Evolutionary conservation across 2,113 vertebrate species (phyloP).

Genomic region (Zosterops hypoxanthus): DNA sequence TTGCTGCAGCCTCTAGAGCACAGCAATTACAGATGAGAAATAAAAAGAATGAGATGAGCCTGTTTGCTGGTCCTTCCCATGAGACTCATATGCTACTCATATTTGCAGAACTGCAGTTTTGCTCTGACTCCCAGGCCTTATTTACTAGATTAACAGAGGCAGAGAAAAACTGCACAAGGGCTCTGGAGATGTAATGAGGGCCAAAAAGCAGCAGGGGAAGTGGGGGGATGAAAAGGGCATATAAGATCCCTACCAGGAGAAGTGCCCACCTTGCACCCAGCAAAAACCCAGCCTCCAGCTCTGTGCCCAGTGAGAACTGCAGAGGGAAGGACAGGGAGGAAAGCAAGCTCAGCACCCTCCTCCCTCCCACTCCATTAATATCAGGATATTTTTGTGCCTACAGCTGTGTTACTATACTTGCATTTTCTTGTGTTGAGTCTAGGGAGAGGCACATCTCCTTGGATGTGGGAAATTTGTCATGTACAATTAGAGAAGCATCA

Average conservation of each 20-base stretch:
- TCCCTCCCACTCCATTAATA: neutral
- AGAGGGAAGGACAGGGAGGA: neutral
- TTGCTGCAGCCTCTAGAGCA: neutral
- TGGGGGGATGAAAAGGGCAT: rapidly evolving
- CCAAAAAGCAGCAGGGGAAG: neutral
- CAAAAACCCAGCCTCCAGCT: neutral
- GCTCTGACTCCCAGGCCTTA: neutral
- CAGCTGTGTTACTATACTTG: slow-evolving; percentile 60
- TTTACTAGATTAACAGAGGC: neutral
- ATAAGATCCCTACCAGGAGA: neutral
- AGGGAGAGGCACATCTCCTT: neutral
- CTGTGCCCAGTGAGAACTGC: neutral
- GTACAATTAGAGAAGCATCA: neutral
- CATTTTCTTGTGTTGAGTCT: slow-evolving; percentile 10
- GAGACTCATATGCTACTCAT: neutral
- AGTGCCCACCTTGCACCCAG: neutral
- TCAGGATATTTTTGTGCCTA: slow-evolving; percentile 39
- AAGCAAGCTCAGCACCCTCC: slow-evolving; percentile 19
- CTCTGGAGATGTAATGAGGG: neutral
- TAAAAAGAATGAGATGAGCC: neutral
- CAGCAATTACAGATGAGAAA: neutral
- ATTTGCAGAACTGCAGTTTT: slow-evolving; percentile 12
- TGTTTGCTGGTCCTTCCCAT: neutral
- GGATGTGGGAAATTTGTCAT: neutral
- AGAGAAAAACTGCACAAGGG: neutral